Percentiles rank a stretch among this genome's conserved stretches.
phyloP scores from a whole-genome alignment of 2,797 vertebrate species.

The Peromyscus aztecus region DNA sequence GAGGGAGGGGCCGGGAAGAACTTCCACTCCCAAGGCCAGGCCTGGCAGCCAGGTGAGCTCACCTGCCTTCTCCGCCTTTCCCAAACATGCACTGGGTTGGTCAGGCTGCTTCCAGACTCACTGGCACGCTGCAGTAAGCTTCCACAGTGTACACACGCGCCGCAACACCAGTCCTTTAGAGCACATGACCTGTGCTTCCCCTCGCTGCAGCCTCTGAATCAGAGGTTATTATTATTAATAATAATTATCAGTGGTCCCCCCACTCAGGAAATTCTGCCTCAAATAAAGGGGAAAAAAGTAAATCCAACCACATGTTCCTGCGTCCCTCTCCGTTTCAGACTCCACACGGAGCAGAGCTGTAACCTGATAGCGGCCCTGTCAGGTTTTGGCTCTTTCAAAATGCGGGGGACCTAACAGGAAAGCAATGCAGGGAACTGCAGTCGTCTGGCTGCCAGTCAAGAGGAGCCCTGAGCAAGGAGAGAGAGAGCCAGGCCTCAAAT shows the following conservation, averaged over 20 bases:
- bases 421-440: background rate
- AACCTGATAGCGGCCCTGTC: background rate
- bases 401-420: conserved; percentile 29
- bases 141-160: background rate
- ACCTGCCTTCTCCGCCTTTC: background rate
- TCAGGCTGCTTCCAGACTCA: background rate
- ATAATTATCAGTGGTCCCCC: background rate
- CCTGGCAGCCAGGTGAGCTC: background rate
- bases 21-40: background rate
- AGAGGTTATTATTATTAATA: too few species aligned
- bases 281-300: background rate
- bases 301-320: background rate
- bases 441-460: background rate
- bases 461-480: background rate
- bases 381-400: conserved; percentile 17
- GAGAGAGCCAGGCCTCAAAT: background rate
- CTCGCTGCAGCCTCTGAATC: background rate
- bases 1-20: background rate
- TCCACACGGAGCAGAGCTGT: background rate
- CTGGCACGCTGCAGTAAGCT: background rate
- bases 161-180: background rate
- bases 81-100: background rate
- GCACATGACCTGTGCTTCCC: background rate
- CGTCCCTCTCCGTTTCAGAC: background rate
- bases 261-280: background rate